Evolutionary conservation across 1,140 invertebrate genomes (phyloP), one percentile per base, ranked within the genome.

Genomic region (Leptoteleia sp.): DNA sequence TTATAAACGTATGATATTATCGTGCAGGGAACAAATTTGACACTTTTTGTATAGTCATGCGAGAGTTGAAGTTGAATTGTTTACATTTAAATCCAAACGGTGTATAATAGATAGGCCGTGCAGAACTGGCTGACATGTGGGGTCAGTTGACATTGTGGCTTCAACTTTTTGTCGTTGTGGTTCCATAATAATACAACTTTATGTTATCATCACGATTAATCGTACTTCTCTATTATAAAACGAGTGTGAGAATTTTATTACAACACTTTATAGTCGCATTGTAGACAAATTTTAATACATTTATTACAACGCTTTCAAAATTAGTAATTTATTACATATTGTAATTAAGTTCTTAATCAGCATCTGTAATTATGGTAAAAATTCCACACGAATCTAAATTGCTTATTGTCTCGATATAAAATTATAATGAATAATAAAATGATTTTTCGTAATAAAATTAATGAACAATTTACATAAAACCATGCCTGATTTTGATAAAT

Each of bases 51-150:
- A 62, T 12, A 55, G 42, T 57, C 47, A 61, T 57, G 48, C 48
- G 42, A 43, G 50, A 54, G 48, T 62, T 37, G 57, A 48, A 57
- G 48, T 73, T 64, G 64, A 57, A 57, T 73, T 64, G 64, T 62
- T 54, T 72, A 52, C 27, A 72, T 72, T 62, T 72, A 72, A 62
- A 55, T 62, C 48, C 19, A 59, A 62, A 72, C 55, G 38, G 16
- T 43, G 55, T 22, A 62, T 38, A 61, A 61, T 62, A 37, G 42
- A 48, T 38, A 57, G 42, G 17, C 31, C n/a, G 15, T 43, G 27
- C 25, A 54, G 15, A 13, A n/a, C 54, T 43, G 6, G 25, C 8
- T 52, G 42, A 72, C 50, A 48, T 12, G 48, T 33, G 57, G 40
- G 68, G 57, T 72, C 57, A 64, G 48, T 72, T 64, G 57, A 72